phyloP scores from a whole-genome alignment of 2,797 vertebrate species.

The Sandelia bainsii region DNA sequence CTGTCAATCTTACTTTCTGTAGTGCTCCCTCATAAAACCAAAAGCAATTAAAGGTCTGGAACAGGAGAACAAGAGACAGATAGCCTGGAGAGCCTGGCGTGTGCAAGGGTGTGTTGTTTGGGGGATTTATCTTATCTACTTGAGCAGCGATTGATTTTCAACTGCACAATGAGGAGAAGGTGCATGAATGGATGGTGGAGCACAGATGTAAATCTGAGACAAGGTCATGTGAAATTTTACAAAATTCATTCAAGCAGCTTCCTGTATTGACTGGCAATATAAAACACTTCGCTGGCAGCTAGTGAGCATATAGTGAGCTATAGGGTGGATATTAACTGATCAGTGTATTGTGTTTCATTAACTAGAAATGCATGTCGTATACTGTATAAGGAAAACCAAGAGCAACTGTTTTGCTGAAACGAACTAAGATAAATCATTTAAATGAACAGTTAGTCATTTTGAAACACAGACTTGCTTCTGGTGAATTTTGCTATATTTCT shows the following conservation, averaged over 20 bases:
- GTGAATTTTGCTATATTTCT: background rate
- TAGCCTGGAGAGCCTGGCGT: background rate
- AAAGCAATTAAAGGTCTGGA: slow-evolving; percentile 70
- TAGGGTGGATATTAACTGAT: background rate
- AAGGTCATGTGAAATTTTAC: too few relatives aligned
- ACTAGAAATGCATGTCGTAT: too few relatives aligned
- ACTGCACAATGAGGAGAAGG: background rate
- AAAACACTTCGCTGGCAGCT: too few relatives aligned
- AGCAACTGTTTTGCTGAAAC: too few relatives aligned
- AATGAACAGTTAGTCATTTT: background rate
- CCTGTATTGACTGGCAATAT: background rate
- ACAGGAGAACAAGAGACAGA: slow-evolving; percentile 34
- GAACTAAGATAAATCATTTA: background rate
- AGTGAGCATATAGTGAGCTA: too few relatives aligned
- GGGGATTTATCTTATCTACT: background rate
- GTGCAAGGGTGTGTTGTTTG: background rate
- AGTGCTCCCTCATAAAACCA: slow-evolving; percentile 61
- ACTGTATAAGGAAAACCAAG: too few relatives aligned
- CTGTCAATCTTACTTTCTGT: slow-evolving; percentile 20
- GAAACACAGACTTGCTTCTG: too few relatives aligned
- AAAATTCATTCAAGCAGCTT: background rate
- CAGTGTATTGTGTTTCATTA: background rate
- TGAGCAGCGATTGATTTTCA: background rate
- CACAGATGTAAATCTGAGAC: background rate
- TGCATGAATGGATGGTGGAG: background rate